These are phyloP conservation scores for Urocyon cinereoargenteus DNA, from an alignment of 2,797 vertebrate species.

Conservation along the genomic window DNA sequence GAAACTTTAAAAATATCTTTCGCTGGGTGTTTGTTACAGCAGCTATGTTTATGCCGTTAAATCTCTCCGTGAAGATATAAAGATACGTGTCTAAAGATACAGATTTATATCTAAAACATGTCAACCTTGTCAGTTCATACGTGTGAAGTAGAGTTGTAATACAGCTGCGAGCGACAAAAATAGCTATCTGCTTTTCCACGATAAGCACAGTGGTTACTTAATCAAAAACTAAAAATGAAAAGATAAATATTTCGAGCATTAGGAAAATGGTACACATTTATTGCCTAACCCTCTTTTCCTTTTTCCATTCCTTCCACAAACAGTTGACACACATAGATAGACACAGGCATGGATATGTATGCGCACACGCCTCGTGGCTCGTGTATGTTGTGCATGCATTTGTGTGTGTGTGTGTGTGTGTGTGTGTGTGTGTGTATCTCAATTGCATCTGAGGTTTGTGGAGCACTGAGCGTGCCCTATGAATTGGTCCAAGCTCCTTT, in stretches of 20 bases:
- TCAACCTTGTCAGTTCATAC: background rate
- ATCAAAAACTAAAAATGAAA: background rate
- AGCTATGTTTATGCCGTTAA: background rate
- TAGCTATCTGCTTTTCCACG: background rate
- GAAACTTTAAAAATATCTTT: slow-evolving; percentile 23
- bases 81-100: background rate
- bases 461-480: background rate
- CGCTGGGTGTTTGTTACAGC: slow-evolving; percentile 15
- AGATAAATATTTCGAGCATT: background rate
- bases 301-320: background rate
- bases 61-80: background rate
- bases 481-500: background rate
- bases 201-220: background rate
- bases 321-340: background rate
- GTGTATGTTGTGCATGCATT: background rate
- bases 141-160: background rate
- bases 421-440: background rate
- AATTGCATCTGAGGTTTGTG: background rate
- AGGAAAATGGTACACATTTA: background rate
- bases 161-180: background rate
- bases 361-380: background rate
- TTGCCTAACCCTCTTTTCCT: background rate
- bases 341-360: too few relatives aligned
- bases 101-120: background rate
- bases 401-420: background rate